Conservation (phyloP, 2,888 invertebrate genomes). For the Nomada lathburiana region DNA sequence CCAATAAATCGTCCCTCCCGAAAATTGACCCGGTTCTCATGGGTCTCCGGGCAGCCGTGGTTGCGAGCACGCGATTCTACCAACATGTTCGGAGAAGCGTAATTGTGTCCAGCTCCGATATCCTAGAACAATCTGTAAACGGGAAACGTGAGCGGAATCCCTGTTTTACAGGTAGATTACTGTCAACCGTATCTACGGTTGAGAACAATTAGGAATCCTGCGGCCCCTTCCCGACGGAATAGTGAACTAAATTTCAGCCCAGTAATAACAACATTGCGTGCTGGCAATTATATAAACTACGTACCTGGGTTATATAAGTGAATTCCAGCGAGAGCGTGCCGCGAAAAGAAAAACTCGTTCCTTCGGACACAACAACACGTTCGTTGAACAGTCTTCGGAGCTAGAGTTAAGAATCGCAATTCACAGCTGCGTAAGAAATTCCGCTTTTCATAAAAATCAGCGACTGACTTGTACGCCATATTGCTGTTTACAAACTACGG, state of each 20-base stretch:
- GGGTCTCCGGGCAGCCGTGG: too few species aligned
- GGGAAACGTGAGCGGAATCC: too few species aligned
- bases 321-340: constrained; percentile 24
- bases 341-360: constrained; percentile 4
- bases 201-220: neutral
- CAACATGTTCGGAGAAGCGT: too few species aligned
- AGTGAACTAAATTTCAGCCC: constrained; percentile 21
- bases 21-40: too few species aligned
- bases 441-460: too few species aligned
- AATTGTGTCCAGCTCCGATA: too few species aligned
- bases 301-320: constrained; percentile 17
- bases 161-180: too few species aligned
- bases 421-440: too few species aligned
- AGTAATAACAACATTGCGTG: constrained; percentile 22
- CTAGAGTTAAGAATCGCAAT: neutral
- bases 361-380: neutral
- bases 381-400: neutral
- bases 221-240: neutral
- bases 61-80: too few species aligned
- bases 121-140: too few species aligned
- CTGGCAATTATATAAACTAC: constrained; percentile 25
- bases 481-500: neutral
- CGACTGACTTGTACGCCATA: neutral
- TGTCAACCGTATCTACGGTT: neutral
- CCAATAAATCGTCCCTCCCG: too few species aligned